phyloP scores from a whole-genome alignment of 2,888 invertebrate genomes.

The Microdon myrmicae region DNA sequence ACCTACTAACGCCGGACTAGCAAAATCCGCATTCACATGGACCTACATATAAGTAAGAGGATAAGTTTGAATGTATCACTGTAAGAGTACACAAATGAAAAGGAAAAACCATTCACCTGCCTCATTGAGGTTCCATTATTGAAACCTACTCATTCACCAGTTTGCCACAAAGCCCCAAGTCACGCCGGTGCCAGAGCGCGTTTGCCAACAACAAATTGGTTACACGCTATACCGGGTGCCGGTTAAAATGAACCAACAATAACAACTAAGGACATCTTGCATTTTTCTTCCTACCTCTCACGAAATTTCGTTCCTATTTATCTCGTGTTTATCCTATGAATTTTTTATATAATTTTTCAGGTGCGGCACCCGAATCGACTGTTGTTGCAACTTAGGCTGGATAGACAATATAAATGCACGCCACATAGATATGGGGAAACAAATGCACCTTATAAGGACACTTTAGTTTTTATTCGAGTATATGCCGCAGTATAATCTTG shows the following conservation, averaged over 20 bases:
- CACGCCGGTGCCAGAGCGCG: neutral
- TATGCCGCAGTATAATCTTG: constrained; percentile 16
- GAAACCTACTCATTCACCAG: constrained; percentile 44
- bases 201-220: constrained; percentile 23
- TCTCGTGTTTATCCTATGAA: constrained; percentile 50
- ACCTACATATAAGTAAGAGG: constrained; percentile 46
- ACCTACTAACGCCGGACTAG: constrained; percentile 45
- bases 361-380: constrained; percentile 8
- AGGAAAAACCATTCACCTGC: constrained; percentile 33
- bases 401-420: constrained; percentile 2
- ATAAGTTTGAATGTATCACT: no score
- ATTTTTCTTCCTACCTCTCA: constrained; percentile 33
- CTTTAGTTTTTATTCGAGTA: constrained; percentile 9
- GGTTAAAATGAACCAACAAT: no score
- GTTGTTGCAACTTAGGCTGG: constrained; percentile 20
- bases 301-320: constrained; percentile 47
- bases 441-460: constrained; percentile 25
- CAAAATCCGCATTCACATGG: constrained; percentile 49
- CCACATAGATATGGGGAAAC: constrained; percentile 25
- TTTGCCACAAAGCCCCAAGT: constrained; percentile 1
- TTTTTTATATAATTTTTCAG: constrained; percentile 46
- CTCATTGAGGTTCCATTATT: constrained; percentile 48
- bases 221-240: constrained; percentile 42
- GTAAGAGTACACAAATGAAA: constrained; percentile 33
- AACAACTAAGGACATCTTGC: constrained; percentile 37